Evolutionary conservation across 2,888 invertebrate species (phyloP).

Genomic region (Platerodrilus igneus): DNA sequence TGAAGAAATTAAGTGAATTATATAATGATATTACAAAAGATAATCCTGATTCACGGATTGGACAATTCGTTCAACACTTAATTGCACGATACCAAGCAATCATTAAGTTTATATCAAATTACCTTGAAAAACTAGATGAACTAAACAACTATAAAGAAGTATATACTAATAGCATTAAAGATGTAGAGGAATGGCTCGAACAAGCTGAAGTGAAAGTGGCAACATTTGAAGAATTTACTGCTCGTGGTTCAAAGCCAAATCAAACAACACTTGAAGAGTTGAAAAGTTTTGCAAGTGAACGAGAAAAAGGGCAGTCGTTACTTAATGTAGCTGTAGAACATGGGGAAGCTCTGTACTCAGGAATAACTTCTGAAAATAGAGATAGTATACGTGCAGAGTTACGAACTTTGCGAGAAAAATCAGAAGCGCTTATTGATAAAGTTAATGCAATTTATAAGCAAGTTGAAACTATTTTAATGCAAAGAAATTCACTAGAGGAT

Average conservation of each 20-base stretch:
- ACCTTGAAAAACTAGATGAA: constrained; percentile 67
- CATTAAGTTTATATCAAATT: constrained; percentile 63
- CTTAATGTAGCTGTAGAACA: constrained; percentile 77
- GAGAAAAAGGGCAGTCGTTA: constrained; percentile 74
- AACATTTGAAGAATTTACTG: constrained; percentile 66
- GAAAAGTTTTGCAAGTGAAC: constrained; percentile 65
- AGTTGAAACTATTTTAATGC: constrained; percentile 83
- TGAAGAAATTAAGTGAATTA: constrained; percentile 62
- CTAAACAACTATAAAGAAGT: constrained; percentile 65
- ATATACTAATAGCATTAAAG: constrained; percentile 61
- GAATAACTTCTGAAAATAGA: constrained; percentile 81
- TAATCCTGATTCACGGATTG: constrained; percentile 78
- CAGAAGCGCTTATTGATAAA: constrained; percentile 80
- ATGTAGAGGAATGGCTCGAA: constrained; percentile 75
- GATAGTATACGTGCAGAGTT: constrained; percentile 80
- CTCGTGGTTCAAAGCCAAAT: constrained; percentile 67
- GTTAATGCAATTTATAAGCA: constrained; percentile 80
- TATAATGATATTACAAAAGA: constrained; percentile 69
- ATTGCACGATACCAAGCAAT: constrained; percentile 71
- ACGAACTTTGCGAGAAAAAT: constrained; percentile 71
- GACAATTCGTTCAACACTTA: constrained; percentile 75
- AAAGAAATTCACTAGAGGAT: constrained; percentile 89
- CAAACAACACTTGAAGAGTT: constrained; percentile 72
- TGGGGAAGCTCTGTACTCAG: constrained; percentile 81
- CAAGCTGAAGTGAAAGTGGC: constrained; percentile 72